Percentiles rank a stretch among this genome's conserved stretches.
Evolutionary conservation across 2,888 invertebrate genomes (phyloP).

Genomic region (Coleophora deauratella): DNA sequence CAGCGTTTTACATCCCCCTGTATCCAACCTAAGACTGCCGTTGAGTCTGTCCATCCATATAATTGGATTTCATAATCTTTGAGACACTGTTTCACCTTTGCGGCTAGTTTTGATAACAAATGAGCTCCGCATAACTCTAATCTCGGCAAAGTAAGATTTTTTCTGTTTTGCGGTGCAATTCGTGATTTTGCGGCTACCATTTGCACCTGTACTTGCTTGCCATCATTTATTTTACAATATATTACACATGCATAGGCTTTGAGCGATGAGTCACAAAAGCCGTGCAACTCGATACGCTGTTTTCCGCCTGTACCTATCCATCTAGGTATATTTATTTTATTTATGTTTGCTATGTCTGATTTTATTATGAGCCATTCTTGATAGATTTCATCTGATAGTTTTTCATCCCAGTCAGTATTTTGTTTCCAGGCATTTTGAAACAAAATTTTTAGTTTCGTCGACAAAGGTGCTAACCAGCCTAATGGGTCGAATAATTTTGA

Average conservation of each 20-base stretch:
- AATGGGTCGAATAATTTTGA: too few species aligned
- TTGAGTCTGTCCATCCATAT: conserved; percentile 1
- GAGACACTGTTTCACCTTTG: too few species aligned
- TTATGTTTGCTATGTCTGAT: conserved; percentile 3
- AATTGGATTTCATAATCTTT: too few species aligned
- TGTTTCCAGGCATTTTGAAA: too few species aligned
- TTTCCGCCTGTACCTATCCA: conserved; percentile 2
- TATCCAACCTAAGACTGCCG: conserved; percentile 16
- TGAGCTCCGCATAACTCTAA: background rate
- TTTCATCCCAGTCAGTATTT: conserved; percentile 9
- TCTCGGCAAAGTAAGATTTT: background rate
- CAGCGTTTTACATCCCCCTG: conserved; percentile 11
- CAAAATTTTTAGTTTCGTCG: conserved; percentile 9
- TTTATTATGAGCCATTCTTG: conserved; percentile 7
- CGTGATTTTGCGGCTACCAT: conserved; percentile 10
- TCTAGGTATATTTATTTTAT: conserved; percentile 2
- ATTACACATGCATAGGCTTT: conserved; percentile 11
- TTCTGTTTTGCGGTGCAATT: background rate
- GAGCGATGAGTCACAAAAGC: conserved; percentile 9
- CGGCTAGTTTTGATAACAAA: background rate
- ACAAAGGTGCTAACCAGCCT: conserved; percentile 7
- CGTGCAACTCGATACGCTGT: conserved; percentile 8
- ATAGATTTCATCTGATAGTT: conserved; percentile 3
- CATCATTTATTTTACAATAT: conserved; percentile 1
- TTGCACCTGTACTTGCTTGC: too few species aligned